Evolutionary conservation across 2,888 invertebrate genomes (phyloP), one percentile per base, ranked within the genome.

Genomic region (Scelioninae gen. 1): DNA sequence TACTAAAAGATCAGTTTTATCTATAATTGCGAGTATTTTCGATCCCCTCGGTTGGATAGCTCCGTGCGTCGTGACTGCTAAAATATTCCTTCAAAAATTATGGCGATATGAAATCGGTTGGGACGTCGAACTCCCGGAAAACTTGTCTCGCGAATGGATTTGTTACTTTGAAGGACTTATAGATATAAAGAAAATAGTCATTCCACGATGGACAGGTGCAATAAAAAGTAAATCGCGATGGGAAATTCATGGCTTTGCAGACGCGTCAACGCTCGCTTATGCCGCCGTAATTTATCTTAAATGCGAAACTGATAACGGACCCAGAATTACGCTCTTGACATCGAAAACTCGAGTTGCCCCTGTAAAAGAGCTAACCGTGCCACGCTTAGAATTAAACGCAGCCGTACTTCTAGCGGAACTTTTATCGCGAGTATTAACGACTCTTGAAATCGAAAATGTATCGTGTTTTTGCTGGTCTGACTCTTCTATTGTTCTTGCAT

Each of bases 21-120:
- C 86, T 2, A 49, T 66, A 6, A 78, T 86, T 6, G 83, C 85
- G 0, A 45, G 71, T 0, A 51, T 86, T 51, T 86, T 74, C 66
- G 85, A 85, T 38, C 85, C 86, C 0, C 9, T 78, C 15, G 85
- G 86, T 0, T 72, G 56, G 13, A 23, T 83, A 5, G 45, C 71
- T 5, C 86, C 84, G n/a, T 55, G 53, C 0, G 40, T 79, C 0
- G 55, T 83, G 29, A 23, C 15, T 23, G 68, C 74, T 11, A 85
- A 85, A 40, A 55, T 45, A 1, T 58, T 83, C 15, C 53, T 84
- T 31, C 47, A 49, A 32, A 10, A 10, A n/a, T 23, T 47, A 32
- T 49, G 47, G 66, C 15, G 23, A n/a, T 0, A 34, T 9, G 5
- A 11, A 5, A 15, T 34, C 13, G 34, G 8, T 29, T 43, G 40